A percentile compares a stretch with the other conserved stretches of the same genome.
Evolutionary conservation across 1,140 invertebrate species (phyloP).

Genomic region (Campoletis sonorensis): DNA sequence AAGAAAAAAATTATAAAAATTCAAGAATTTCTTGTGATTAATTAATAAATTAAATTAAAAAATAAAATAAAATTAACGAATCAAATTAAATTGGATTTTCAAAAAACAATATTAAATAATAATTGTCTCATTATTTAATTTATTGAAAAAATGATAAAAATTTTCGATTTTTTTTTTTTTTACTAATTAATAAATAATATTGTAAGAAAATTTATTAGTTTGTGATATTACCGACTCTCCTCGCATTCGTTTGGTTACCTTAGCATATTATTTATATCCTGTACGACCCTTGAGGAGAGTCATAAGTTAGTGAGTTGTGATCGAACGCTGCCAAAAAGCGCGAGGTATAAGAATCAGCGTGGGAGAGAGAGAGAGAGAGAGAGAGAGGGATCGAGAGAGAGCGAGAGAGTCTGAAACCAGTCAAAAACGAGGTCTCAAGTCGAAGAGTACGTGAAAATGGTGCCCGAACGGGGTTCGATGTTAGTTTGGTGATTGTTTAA

Average conservation of each 20-base stretch:
- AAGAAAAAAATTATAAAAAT: too few species aligned
- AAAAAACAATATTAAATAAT: too few species aligned
- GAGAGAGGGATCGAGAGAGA: conserved; percentile 1
- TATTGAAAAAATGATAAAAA: too few species aligned
- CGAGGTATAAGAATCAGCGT: neutral
- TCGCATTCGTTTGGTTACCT: neutral
- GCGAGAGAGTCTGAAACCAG: conserved; percentile 28
- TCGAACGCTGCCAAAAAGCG: conserved; percentile 44
- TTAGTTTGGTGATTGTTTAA: conserved; percentile 26
- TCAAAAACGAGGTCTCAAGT: conserved; percentile 40
- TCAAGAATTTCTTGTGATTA: too few species aligned
- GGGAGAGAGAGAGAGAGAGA: neutral
- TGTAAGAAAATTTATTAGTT: too few species aligned
- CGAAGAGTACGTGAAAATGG: conserved; percentile 12
- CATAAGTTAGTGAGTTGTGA: conserved; percentile 34
- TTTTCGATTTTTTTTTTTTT: too few species aligned
- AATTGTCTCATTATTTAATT: too few species aligned
- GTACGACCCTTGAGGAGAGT: conserved; percentile 43
- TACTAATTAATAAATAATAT: too few species aligned
- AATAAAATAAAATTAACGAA: too few species aligned
- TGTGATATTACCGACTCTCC: neutral
- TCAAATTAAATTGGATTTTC: too few species aligned
- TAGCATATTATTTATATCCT: conserved; percentile 46
- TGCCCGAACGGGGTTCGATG: neutral
- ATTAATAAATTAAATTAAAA: too few species aligned